A percentile compares a stretch with the other conserved stretches of the same genome.
These are phyloP conservation scores for Labeo rohita DNA, from an alignment of 2,113 vertebrate genomes.

Conservation along the genomic window DNA sequence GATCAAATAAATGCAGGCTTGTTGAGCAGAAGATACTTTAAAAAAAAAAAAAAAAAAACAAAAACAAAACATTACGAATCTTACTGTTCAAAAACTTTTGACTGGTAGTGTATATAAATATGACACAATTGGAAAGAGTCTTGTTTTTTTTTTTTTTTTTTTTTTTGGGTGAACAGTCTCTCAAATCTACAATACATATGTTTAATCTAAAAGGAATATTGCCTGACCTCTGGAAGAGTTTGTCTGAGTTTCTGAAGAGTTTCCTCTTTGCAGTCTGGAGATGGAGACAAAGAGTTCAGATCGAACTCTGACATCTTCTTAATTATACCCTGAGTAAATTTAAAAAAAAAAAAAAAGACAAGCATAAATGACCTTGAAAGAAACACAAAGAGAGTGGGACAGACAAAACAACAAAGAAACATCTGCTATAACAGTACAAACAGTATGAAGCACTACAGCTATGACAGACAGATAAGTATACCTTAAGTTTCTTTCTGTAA, in stretches of 20 bases:
- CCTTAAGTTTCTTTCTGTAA: slow-evolving; percentile 68
- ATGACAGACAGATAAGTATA: slow-evolving; percentile 35
- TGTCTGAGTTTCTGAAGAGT: slow-evolving; percentile 54
- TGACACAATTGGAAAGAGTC: not conserved
- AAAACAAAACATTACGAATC: no score
- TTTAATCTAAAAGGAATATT: not conserved
- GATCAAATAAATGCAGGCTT: no score
- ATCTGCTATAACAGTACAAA: not conserved
- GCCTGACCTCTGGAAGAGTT: slow-evolving; percentile 64
- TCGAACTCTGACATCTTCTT: slow-evolving; percentile 65
- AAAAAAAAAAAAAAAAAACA: no score
- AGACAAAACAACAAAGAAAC: not conserved
- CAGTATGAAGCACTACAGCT: not conserved
- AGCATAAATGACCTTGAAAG: not conserved
- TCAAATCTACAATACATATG: not conserved
- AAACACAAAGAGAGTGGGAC: not conserved
- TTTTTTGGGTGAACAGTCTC: not conserved
- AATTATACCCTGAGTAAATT: slow-evolving; percentile 58
- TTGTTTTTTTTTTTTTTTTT: not conserved
- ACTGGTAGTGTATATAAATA: not conserved
- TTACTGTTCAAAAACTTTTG: no score
- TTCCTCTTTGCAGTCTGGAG: slow-evolving; percentile 51
- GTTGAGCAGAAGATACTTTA: no score
- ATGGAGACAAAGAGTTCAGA: slow-evolving; percentile 48
- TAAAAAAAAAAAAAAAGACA: not conserved